These are phyloP conservation scores for Lobophora halterata DNA, from an alignment of 2,888 invertebrate species.

Conservation along the genomic window DNA sequence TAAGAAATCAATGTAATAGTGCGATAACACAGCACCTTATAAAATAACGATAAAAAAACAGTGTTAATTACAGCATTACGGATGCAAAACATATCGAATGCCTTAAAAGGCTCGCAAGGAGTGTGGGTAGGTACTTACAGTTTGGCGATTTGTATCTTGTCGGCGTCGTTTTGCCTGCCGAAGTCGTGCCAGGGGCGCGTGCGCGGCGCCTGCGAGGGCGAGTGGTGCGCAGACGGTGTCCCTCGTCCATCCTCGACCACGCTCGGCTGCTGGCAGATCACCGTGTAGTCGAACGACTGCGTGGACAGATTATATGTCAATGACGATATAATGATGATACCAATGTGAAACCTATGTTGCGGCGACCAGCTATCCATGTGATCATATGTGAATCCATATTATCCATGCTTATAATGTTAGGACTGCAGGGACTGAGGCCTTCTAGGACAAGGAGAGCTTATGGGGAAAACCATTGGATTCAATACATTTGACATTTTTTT, in stretches of 20 bases:
- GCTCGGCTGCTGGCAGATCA: slow-evolving; percentile 87
- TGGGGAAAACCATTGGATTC: too few species aligned
- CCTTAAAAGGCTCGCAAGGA: too few species aligned
- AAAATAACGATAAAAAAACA: background rate
- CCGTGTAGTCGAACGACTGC: slow-evolving; percentile 96
- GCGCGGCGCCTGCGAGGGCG: slow-evolving; percentile 83
- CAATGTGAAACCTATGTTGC: too few species aligned
- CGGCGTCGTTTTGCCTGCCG: slow-evolving; percentile 95
- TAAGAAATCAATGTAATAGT: background rate
- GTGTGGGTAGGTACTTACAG: slow-evolving; percentile 89
- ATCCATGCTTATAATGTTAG: too few species aligned
- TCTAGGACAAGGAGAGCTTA: too few species aligned
- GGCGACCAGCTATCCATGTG: too few species aligned
- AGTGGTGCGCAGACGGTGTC: slow-evolving; percentile 82
- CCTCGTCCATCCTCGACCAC: slow-evolving; percentile 80
- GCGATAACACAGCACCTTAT: background rate
- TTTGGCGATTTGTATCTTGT: slow-evolving; percentile 98
- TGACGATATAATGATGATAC: too few species aligned
- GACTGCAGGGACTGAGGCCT: too few species aligned
- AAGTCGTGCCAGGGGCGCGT: slow-evolving; percentile 97
- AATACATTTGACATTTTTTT: too few species aligned
- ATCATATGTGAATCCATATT: too few species aligned
- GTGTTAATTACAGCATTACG: background rate
- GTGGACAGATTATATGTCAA: slow-evolving; percentile 24
- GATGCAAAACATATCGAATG: background rate